Evolutionary conservation across 2,888 invertebrate genomes (phyloP), one percentile per base, ranked within the genome.

Genomic region (Norana najaformis): DNA sequence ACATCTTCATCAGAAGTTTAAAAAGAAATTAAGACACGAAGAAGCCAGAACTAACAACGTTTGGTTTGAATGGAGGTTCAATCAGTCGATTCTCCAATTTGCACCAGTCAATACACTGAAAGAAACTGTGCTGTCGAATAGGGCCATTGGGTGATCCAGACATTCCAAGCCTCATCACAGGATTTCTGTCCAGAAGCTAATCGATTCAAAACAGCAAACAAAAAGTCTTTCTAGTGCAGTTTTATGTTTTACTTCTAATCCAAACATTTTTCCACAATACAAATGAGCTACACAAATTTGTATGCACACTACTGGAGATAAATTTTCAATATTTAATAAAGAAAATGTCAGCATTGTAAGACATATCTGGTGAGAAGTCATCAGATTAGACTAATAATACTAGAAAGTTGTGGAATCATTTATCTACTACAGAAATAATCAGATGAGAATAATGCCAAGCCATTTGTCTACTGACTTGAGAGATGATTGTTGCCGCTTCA

Each of bases 21-120:
- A 69, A 69, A 69, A n/a, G 11, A 30, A 69, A 8, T 11, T 8
- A 69, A n/a, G 30, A 30, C 30, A 69, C 30, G 13, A 11, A n/a
- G 69, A 69, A 69, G n/a, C n/a, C n/a, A 53, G 30, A 36, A 95
- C 96, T 96, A 96, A 98, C 99, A 96, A 99, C 96, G 95, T 97
- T 96, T 0, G 99, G 99, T 95, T 97, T 97, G 95, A 98, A 99
- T 0, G 99, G 99, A 47, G 99, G 97, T 89, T 97, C 97, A 69
- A 99, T 95, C 93, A 97, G 97, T 92, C 98, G 96, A 91, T 96
- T 96, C 94, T 99, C 99, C 92, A 99, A 96, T 92, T 97, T 96
- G 92, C 97, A 96, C 99, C 99, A 99, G 93, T 97, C 97, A 91
- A 98, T 97, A 89, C 96, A 96, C 92, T 96, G 96, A 96, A 99